These are phyloP conservation scores for Noctua pronuba DNA, from an alignment of 2,888 invertebrate genomes.

Conservation along the genomic window DNA sequence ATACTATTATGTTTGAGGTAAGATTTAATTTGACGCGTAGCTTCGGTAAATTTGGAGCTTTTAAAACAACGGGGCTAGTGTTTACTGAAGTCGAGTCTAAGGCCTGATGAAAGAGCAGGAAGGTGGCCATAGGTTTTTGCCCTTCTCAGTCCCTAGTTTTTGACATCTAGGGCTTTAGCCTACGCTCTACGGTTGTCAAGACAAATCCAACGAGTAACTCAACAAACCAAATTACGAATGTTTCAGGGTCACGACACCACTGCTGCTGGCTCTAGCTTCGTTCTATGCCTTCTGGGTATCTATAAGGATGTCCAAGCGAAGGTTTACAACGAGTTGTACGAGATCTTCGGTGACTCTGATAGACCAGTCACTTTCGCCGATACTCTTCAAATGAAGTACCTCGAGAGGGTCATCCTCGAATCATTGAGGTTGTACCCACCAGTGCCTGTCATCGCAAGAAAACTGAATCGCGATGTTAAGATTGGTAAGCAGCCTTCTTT, in stretches of 20 bases:
- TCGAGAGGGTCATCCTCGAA: conserved; percentile 95
- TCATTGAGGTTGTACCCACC: conserved; percentile 94
- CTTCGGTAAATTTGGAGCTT: not conserved
- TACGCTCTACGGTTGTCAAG: not conserved
- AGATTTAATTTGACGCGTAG: not conserved
- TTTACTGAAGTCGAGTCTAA: not conserved
- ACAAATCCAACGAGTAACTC: not conserved
- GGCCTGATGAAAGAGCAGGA: not conserved
- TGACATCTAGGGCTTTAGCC: too few relatives aligned
- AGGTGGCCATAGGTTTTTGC: not conserved
- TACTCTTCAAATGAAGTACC: conserved; percentile 95
- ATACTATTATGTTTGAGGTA: conserved; percentile 97
- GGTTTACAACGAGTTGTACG: conserved; percentile 93
- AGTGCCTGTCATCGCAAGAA: conserved; percentile 94
- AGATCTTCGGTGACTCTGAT: conserved; percentile 94
- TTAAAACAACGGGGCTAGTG: not conserved
- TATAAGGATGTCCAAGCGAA: conserved; percentile 95
- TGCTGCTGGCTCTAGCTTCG: conserved; percentile 96
- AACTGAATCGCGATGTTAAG: conserved; percentile 92
- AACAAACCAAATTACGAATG: not conserved
- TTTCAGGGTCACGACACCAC: conserved; percentile 88
- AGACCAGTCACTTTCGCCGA: conserved; percentile 94
- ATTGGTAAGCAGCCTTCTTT: conserved; percentile 85
- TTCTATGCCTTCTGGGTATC: conserved; percentile 95
- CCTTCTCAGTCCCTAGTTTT: not conserved